Conservation (phyloP, 2,797 vertebrate species). For the Moxostoma hubbsi region DNA sequence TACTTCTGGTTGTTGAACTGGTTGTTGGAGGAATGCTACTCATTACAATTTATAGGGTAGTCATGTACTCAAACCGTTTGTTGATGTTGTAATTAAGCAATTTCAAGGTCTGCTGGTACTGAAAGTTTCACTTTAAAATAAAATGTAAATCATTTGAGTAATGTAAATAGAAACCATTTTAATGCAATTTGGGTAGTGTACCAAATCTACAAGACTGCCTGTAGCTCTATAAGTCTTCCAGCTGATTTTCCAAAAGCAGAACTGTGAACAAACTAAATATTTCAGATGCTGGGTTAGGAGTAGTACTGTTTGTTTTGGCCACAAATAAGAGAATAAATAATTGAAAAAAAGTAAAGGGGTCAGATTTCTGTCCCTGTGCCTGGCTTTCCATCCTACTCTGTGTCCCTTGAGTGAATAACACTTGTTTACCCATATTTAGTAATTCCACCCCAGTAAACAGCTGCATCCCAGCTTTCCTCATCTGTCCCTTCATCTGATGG, state of each 20-base stretch:
- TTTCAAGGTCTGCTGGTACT: slow-evolving; percentile 28
- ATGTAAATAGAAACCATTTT: slow-evolving; percentile 48
- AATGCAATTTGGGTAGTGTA: slow-evolving; percentile 10
- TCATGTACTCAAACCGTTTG: slow-evolving; percentile 10
- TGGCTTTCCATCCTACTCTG: slow-evolving; percentile 69
- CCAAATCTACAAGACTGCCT: slow-evolving; percentile 4
- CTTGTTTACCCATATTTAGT: slow-evolving; percentile 76
- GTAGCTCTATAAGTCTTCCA: slow-evolving; percentile 35
- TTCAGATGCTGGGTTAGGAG: slow-evolving; percentile 21
- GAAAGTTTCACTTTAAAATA: slow-evolving; percentile 38
- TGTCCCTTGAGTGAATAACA: slow-evolving; percentile 63
- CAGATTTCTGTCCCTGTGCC: slow-evolving; percentile 67
- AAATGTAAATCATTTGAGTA: slow-evolving; percentile 32
- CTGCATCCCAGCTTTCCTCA: slow-evolving; percentile 50
- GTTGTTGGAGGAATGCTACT: not conserved
- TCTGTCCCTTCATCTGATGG: slow-evolving; percentile 34
- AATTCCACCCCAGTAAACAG: slow-evolving; percentile 73
- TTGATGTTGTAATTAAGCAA: slow-evolving; percentile 20
- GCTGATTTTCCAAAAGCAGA: slow-evolving; percentile 48
- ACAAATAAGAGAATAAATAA: slow-evolving; percentile 60
- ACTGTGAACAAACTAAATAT: slow-evolving; percentile 18
- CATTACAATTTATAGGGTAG: not conserved
- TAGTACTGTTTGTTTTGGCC: slow-evolving; percentile 66
- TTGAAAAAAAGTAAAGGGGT: slow-evolving; percentile 59
- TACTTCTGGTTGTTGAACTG: not conserved